Evolutionary conservation across 1,140 invertebrate species (phyloP), one percentile per base, ranked within the genome.

Genomic region (Melitaea cinxia): DNA sequence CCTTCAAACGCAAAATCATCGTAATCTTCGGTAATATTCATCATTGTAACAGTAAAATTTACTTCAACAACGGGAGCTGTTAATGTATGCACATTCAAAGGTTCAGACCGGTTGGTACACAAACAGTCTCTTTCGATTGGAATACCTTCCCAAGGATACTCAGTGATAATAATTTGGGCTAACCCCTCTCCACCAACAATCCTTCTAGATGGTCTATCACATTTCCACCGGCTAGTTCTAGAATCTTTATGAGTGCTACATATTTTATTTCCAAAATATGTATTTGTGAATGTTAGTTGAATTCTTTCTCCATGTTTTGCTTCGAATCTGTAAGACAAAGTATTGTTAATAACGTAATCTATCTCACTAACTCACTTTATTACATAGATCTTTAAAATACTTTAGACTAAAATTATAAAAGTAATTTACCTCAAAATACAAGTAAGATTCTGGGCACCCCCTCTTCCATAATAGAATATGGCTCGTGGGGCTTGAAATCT

Each of bases 11-110:
- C 93, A 83, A 95, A 96, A 83, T 96, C 94, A 35, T 93, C 93
- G 72, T 95, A 96, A 88, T 97, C 96, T 82, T 97, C 95, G 7
- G 94, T 95, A 23, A 96, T 94, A 82, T 95, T 95, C 96, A 97
- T 97, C 72, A 94, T 92, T 0, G 93, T 94, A 1, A 96, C 93
- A 0, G 92, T 93, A 80, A 97, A 96, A 70, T 93, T 94, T 0
- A 96, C 92, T 79, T 95, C 94, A 1, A 96, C 92, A 54, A 93
- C 92, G 37, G 92, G 92, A 1, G 94, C 94, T 0, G 94, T 94
- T 55, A 95, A 87, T 17, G 93, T 94, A 39, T 93, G 93, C 33
- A 93, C 88, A 65, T 88, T 91, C 24, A 93, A 78, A 17, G 93
- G 92, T 56, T 94, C 93, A 17, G 91, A 93, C 45, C 95, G 89